Conservation (phyloP, 2,113 vertebrate species). For the Cichladusa arquata region DNA sequence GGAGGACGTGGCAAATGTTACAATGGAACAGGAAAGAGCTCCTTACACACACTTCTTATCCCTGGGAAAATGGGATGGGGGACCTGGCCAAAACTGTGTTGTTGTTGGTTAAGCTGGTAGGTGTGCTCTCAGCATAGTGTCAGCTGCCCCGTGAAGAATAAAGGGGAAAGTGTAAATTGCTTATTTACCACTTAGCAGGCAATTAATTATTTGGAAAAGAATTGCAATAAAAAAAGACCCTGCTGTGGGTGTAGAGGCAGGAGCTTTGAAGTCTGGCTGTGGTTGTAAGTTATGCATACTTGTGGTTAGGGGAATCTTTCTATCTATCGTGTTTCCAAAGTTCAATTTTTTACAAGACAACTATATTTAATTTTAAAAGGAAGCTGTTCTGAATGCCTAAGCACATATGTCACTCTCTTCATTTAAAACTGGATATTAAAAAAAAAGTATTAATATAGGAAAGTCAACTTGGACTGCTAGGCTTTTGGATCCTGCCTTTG, state of each 20-base stretch:
- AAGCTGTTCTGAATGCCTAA: slow-evolving; percentile 6
- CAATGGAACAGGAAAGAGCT: neutral
- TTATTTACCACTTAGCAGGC: neutral
- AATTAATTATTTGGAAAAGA: neutral
- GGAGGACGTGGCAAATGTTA: neutral
- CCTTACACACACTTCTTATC: rapidly evolving
- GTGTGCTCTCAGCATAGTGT: neutral
- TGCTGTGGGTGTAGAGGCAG: neutral
- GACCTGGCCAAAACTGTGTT: neutral
- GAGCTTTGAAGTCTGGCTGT: slow-evolving; percentile 18
- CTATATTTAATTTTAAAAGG: slow-evolving; percentile 7
- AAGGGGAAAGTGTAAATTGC: neutral
- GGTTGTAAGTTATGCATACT: neutral
- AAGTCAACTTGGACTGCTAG: neutral
- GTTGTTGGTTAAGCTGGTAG: neutral
- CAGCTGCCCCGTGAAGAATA: neutral
- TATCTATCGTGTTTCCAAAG: neutral
- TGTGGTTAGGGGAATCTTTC: neutral
- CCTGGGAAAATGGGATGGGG: neutral
- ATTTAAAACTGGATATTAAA: neutral
- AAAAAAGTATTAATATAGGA: neutral
- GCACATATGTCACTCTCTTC: neutral
- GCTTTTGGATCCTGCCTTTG: neutral
- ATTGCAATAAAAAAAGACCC: neutral
- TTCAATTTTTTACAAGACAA: neutral